These are phyloP conservation scores for Drosophila varians DNA, from an alignment of 1,140 invertebrate species.

Conservation along the genomic window DNA sequence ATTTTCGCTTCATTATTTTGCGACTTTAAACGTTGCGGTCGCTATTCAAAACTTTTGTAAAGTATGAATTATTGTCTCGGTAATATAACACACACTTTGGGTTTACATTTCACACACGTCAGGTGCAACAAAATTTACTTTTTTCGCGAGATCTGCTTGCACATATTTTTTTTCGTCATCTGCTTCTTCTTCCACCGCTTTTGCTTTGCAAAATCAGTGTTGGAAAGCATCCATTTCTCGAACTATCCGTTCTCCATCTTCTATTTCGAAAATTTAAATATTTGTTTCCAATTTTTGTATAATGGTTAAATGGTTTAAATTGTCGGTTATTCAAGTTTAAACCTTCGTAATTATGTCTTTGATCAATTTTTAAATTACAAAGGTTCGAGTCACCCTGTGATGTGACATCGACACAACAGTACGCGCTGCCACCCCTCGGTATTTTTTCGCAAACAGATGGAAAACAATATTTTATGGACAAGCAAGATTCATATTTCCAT, in stretches of 20 bases:
- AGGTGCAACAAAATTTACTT: slow-evolving; percentile 55
- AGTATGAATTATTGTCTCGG: slow-evolving; percentile 63
- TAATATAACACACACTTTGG: slow-evolving; percentile 26
- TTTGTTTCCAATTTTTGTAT: background rate
- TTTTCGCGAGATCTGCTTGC: slow-evolving; percentile 67
- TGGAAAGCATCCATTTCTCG: background rate
- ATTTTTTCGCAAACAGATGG: too few relatives aligned
- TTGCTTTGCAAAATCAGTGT: slow-evolving; percentile 44
- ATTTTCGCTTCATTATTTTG: slow-evolving; percentile 74
- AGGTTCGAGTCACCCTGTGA: too few relatives aligned
- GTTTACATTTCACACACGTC: slow-evolving; percentile 60
- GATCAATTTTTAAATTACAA: too few relatives aligned
- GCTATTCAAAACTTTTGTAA: slow-evolving; percentile 36
- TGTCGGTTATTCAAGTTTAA: too few relatives aligned
- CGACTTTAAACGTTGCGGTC: slow-evolving; percentile 11
- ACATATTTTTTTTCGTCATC: slow-evolving; percentile 74
- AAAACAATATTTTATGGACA: too few relatives aligned
- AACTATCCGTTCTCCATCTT: background rate
- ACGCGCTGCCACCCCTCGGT: too few relatives aligned
- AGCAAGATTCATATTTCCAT: too few relatives aligned
- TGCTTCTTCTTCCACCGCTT: slow-evolving; percentile 66
- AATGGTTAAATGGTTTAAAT: too few relatives aligned
- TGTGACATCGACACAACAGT: too few relatives aligned
- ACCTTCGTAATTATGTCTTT: too few relatives aligned
- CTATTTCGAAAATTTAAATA: background rate